These are phyloP conservation scores for Mactromeris polynyma DNA, from an alignment of 2,888 invertebrate species.

Conservation along the genomic window DNA sequence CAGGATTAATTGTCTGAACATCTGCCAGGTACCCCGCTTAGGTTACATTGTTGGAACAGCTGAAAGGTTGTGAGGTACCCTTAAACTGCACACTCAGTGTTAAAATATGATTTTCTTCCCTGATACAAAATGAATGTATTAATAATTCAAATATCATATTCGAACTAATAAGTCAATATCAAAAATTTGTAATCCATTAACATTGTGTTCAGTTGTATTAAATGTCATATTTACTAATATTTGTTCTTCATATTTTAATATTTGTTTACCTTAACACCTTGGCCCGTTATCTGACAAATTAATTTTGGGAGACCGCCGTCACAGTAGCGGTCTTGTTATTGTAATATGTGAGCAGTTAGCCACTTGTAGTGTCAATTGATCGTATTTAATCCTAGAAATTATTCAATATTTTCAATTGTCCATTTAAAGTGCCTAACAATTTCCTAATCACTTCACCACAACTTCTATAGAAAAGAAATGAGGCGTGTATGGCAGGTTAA, in stretches of 20 bases:
- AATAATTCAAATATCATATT: not conserved
- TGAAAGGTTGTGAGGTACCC: not conserved
- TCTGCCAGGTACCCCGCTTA: not conserved
- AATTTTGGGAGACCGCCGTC: not conserved
- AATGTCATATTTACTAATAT: not conserved
- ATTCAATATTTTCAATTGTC: conserved; percentile 10
- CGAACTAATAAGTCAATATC: not conserved
- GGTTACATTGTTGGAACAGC: not conserved
- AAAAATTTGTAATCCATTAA: not conserved
- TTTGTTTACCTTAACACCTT: not conserved
- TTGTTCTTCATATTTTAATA: not conserved
- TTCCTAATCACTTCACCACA: not conserved
- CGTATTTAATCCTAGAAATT: not conserved
- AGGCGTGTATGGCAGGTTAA: not conserved
- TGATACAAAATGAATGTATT: not conserved
- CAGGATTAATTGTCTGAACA: not conserved
- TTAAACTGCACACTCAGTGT: not conserved
- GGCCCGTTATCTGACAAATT: not conserved
- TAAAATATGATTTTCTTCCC: not conserved
- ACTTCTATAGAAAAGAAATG: not conserved
- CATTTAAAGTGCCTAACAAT: not conserved
- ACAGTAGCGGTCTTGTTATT: conserved; percentile 10
- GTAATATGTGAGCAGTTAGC: not conserved
- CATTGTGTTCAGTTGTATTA: not conserved
- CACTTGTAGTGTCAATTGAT: conserved; percentile 21